phyloP scores from a whole-genome alignment of 2,113 vertebrate genomes.

The Gasterosteus aculeatus region DNA sequence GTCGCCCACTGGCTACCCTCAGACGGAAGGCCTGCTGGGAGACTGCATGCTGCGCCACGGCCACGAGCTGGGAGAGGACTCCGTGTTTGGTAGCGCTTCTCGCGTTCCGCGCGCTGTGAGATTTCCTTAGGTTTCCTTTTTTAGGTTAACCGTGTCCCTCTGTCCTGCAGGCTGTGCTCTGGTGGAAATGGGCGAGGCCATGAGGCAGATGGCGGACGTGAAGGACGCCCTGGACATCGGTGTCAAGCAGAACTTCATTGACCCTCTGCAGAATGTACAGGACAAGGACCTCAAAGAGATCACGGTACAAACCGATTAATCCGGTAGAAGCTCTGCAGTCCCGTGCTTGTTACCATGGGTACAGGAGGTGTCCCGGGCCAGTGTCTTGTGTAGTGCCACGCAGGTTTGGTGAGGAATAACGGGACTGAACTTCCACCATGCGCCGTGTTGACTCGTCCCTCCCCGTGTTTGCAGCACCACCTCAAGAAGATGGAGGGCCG shows the following conservation, averaged over 20 bases:
- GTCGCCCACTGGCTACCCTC: slow-evolving; percentile 91
- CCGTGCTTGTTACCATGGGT: background rate
- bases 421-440: no score
- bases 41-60: slow-evolving; percentile 94
- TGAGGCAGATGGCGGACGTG: slow-evolving; percentile 95
- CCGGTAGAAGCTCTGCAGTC: background rate
- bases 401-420: no score
- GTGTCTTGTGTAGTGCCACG: no score
- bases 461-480: slow-evolving; percentile 83
- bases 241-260: slow-evolving; percentile 95
- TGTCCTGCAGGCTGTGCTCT: slow-evolving; percentile 82
- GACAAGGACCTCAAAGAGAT: slow-evolving; percentile 97
- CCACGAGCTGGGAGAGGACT: slow-evolving; percentile 89
- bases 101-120: background rate
- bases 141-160: background rate
- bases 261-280: slow-evolving; percentile 91
- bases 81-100: slow-evolving; percentile 85
- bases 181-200: slow-evolving; percentile 89
- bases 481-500: slow-evolving; percentile 95
- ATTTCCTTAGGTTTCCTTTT: no score
- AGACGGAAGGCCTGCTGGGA: slow-evolving; percentile 91
- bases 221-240: slow-evolving; percentile 94
- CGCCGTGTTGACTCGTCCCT: no score
- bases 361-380: background rate
- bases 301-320: slow-evolving; percentile 75